phyloP scores from a whole-genome alignment of 2,113 vertebrate species.

The Clarias macrocephalus region DNA sequence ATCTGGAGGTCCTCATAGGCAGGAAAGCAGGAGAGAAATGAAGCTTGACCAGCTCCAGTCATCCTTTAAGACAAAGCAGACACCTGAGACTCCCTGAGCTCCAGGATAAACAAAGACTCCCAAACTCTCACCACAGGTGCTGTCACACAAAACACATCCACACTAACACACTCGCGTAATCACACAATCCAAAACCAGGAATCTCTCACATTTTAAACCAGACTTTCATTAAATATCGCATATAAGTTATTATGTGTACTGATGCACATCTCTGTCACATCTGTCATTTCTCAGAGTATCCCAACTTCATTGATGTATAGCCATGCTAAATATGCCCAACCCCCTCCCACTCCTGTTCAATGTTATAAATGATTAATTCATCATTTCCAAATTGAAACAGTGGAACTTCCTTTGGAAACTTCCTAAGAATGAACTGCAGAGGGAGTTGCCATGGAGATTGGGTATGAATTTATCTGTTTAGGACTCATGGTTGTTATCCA shows the following conservation, averaged over 20 bases:
- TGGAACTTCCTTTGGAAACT: constrained; percentile 22
- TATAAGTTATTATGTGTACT: neutral
- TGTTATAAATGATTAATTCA: neutral
- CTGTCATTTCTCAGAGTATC: neutral
- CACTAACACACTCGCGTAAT: constrained; percentile 31
- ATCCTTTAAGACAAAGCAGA: constrained; percentile 54
- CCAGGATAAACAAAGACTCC: constrained; percentile 55
- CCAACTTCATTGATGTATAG: neutral
- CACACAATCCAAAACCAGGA: neutral
- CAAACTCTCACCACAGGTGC: constrained; percentile 45
- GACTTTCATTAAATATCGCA: neutral
- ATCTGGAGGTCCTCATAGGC: constrained; percentile 54
- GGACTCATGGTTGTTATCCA: constrained; percentile 26
- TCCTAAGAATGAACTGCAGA: constrained; percentile 22
- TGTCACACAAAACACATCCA: constrained; percentile 36
- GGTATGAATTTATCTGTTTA: constrained; percentile 17
- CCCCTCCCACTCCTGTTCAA: neutral
- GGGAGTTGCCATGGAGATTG: constrained; percentile 25
- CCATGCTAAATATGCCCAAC: neutral
- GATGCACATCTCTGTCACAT: neutral
- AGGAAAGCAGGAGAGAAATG: constrained; percentile 48
- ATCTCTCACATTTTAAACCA: neutral
- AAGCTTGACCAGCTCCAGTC: constrained; percentile 52
- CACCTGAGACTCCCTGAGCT: constrained; percentile 55
- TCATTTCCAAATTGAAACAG: constrained; percentile 7